Base-by-base conservation (phyloP, 2,888 invertebrate species). In the Lycophotia porphyrea region DNA sequence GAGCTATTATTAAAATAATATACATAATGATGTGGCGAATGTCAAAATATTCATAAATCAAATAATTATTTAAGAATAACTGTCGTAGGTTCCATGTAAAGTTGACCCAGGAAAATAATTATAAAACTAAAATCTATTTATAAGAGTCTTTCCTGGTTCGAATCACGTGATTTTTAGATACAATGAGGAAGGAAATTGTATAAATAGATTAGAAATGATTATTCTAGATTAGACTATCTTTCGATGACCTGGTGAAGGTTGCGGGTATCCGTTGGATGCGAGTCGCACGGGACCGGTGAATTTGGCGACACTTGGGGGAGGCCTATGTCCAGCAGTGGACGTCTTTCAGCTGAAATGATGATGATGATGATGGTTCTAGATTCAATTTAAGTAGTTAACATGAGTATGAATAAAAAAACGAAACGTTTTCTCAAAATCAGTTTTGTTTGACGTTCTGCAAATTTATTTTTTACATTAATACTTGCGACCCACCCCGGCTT, bases 81-180 rank as follows among this genome's bases (percentile, higher is more conserved):
- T 67, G 15, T 39, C 24, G 1, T 31, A 31, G 1, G 0, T 39
- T 49, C 4, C 2, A 39, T 39, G 13, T 58, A 11, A n/a, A 47
- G 1, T 39, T 34, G 18, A 52, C 1, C 11, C 15, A 63, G 52
- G 63, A 52, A 76, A 79, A 36, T 13, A 27, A 21, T 27, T 5
- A 4, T 39, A 42, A 42, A 15, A 61, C 11, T 4, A 27, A 75
- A 76, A 44, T 1, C 2, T 1, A 24, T 68, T 24, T 18, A 18
- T 47, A 2, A 39, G n/a, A 31, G 15, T n/a, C 49, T 24, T 76
- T 77, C 58, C 75, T 76, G 11, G n/a, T 67, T 11, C 9, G 0
- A 5, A n/a, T 0, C 49, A 49, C 34, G 27, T 34, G 49, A 42
- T 52, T 44, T 69, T 24, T 27, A 39, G 47, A 27, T 42, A 24